phyloP scores from a whole-genome alignment of 2,113 vertebrate genomes.

The Pteropus alecto region DNA sequence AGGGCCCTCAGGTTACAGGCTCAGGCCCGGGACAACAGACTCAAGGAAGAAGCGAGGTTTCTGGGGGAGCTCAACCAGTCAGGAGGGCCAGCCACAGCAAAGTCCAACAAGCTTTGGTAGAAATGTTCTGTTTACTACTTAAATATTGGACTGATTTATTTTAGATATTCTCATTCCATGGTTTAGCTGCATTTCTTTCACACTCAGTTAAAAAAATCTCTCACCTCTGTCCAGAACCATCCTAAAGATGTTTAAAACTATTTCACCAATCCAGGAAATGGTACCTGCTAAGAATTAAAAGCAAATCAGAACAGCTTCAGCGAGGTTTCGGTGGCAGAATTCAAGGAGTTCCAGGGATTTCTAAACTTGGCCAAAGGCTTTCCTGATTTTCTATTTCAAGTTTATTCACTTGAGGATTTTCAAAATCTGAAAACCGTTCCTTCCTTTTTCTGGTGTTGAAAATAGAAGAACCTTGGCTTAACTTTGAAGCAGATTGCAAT shows the following conservation, averaged over 20 bases:
- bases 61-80: neutral
- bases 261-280: conserved; percentile 56
- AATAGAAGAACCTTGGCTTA: neutral
- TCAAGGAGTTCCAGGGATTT: conserved; percentile 57
- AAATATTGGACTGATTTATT: neutral
- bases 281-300: conserved; percentile 60
- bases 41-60: neutral
- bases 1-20: neutral
- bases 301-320: conserved; percentile 51
- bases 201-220: conserved; percentile 20
- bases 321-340: conserved; percentile 38
- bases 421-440: conserved; percentile 38
- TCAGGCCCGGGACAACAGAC: neutral
- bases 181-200: conserved; percentile 38
- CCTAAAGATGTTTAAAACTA: conserved; percentile 28
- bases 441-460: conserved; percentile 54
- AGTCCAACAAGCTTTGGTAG: neutral
- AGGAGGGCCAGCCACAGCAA: neutral
- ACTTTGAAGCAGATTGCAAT: neutral
- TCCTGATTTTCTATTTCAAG: conserved; percentile 69
- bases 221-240: conserved; percentile 23
- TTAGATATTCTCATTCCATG: neutral
- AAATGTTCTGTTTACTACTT: neutral
- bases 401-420: conserved; percentile 50
- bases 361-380: conserved; percentile 64